Percentiles rank a stretch among this genome's conserved stretches.
These are phyloP conservation scores for Drosophila aff. DNA, from an alignment of 1,140 invertebrate genomes.

Conservation along the genomic window DNA sequence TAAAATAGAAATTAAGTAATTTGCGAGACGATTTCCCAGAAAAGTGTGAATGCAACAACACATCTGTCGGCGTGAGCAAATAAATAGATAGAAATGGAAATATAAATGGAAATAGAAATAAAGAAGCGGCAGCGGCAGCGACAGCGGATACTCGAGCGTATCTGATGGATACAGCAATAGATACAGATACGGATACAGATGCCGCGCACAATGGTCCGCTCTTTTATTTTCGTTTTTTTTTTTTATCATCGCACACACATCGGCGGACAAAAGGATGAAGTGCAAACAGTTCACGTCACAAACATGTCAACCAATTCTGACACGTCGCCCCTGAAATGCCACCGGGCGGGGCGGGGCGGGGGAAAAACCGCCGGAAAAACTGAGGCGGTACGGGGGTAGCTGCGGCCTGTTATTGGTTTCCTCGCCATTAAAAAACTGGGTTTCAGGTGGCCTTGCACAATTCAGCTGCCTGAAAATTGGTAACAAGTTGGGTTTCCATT, in stretches of 20 bases:
- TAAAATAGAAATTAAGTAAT: conserved; percentile 38
- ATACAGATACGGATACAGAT: conserved; percentile 10
- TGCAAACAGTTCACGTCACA: conserved; percentile 69
- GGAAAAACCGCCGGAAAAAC: conserved; percentile 19
- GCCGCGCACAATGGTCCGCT: conserved; percentile 35
- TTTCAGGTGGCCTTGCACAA: conserved; percentile 17
- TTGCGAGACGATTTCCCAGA: conserved; percentile 40
- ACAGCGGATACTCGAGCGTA: conserved; percentile 36
- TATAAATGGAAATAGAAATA: conserved; percentile 5
- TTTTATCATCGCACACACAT: conserved; percentile 66
- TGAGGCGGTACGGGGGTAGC: conserved; percentile 10
- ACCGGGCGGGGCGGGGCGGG: conserved; percentile 4
- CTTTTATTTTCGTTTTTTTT: conserved; percentile 7
- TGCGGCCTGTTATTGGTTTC: conserved; percentile 55
- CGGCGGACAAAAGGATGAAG: conserved; percentile 76
- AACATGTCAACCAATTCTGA: conserved; percentile 78
- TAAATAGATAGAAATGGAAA: conserved; percentile 47
- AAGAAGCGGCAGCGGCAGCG: conserved; percentile 15
- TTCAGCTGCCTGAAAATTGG: neutral
- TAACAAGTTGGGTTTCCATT: neutral
- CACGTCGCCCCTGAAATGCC: conserved; percentile 72
- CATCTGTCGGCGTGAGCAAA: conserved; percentile 69
- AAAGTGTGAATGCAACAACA: conserved; percentile 61
- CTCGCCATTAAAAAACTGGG: conserved; percentile 28
- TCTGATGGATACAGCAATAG: conserved; percentile 53